A percentile compares a stretch with the other conserved stretches of the same genome.
Evolutionary conservation across 2,888 invertebrate species (phyloP).

Genomic region (Prenolepis imparis): DNA sequence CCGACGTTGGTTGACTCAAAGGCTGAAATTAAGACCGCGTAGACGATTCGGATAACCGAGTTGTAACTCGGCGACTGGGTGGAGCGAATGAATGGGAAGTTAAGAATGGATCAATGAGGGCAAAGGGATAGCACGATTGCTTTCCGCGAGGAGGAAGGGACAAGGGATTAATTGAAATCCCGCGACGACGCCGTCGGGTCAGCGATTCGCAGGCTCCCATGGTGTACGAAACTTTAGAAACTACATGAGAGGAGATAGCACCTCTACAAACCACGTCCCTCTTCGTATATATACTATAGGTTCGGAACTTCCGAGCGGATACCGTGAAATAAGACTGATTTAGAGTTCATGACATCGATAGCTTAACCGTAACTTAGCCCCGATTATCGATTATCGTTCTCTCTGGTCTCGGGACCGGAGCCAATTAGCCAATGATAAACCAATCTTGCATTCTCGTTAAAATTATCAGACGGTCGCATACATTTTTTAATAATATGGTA

Average conservation of each 20-base stretch:
- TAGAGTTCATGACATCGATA: conserved; percentile 65
- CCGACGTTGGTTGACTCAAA: conserved; percentile 42
- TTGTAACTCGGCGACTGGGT: conserved; percentile 76
- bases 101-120: conserved; percentile 74
- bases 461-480: background rate
- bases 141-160: conserved; percentile 71
- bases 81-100: conserved; percentile 78
- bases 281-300: conserved; percentile 61
- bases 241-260: conserved; percentile 59
- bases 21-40: conserved; percentile 68
- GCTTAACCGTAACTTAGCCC: conserved; percentile 63
- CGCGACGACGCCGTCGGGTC: conserved; percentile 81
- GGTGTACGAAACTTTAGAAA: conserved; percentile 72
- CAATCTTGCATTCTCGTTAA: background rate
- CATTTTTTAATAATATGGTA: conserved; percentile 25
- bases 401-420: conserved; percentile 2
- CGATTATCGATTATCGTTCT: conserved; percentile 49
- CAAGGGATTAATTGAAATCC: conserved; percentile 83
- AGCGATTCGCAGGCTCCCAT: conserved; percentile 78
- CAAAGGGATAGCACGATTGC: conserved; percentile 75
- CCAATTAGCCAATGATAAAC: conserved; percentile 29
- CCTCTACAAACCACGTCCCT: conserved; percentile 59
- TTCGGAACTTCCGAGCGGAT: conserved; percentile 69
- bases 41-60: conserved; percentile 62
- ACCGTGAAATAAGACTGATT: conserved; percentile 68